Conservation (phyloP, 2,113 vertebrate genomes). For the Channa argus region DNA sequence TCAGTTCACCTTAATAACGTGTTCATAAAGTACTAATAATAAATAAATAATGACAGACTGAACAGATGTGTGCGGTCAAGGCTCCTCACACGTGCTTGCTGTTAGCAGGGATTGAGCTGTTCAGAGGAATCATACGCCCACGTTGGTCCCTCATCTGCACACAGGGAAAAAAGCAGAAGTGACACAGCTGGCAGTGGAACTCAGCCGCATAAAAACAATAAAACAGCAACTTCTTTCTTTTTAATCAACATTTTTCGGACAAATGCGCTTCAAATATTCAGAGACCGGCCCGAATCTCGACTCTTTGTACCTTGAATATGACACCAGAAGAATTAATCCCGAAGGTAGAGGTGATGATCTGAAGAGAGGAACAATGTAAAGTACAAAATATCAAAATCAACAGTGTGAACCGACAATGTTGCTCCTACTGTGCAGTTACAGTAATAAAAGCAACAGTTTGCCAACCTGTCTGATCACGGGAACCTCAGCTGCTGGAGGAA, state of each 20-base stretch:
- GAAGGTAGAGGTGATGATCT: constrained; percentile 76
- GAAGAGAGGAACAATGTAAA: constrained; percentile 2
- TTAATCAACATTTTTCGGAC: too few species aligned
- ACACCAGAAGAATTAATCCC: constrained; percentile 62
- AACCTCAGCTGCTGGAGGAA: constrained; percentile 68
- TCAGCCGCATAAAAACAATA: too few species aligned
- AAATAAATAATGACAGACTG: background rate
- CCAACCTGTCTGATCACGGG: constrained; percentile 66
- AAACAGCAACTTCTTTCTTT: too few species aligned
- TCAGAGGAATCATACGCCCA: constrained; percentile 79
- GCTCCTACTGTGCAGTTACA: background rate
- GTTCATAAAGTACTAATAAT: background rate
- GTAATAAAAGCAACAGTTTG: background rate
- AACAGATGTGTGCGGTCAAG: background rate
- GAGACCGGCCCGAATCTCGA: background rate
- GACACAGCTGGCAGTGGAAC: background rate
- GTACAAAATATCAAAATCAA: background rate
- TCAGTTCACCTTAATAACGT: background rate
- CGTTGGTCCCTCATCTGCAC: constrained; percentile 79
- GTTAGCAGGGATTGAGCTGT: constrained; percentile 72
- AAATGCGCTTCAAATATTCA: background rate
- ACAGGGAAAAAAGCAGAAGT: background rate
- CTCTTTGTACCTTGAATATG: constrained; percentile 73
- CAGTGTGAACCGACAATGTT: background rate
- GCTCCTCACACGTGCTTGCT: constrained; percentile 76